phyloP scores from a whole-genome alignment of 2,888 invertebrate species.

The Lepidochitona cinerea region DNA sequence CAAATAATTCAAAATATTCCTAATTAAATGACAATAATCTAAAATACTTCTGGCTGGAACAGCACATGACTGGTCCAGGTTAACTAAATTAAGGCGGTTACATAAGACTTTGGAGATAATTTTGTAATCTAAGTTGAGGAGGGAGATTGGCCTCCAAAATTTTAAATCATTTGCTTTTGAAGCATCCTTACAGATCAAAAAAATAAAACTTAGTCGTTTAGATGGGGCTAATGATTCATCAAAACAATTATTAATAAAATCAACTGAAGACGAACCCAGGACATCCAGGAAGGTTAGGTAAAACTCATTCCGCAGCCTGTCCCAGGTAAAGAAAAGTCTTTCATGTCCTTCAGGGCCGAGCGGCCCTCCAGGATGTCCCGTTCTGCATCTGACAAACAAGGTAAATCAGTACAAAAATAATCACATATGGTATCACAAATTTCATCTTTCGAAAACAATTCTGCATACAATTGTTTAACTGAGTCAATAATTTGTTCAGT shows the following conservation, averaged over 20 bases:
- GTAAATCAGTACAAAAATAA: too few species aligned
- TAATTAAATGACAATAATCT: slow-evolving; percentile 35
- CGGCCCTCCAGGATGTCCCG: too few species aligned
- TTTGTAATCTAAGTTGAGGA: slow-evolving; percentile 39
- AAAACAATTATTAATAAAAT: background rate
- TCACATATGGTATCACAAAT: too few species aligned
- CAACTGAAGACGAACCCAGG: background rate
- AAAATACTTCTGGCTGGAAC: slow-evolving; percentile 35
- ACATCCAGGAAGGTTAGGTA: slow-evolving; percentile 9
- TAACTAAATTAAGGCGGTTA: slow-evolving; percentile 29
- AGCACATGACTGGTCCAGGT: slow-evolving; percentile 37
- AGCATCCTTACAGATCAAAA: slow-evolving; percentile 36
- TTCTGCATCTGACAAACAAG: too few species aligned
- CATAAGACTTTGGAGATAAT: slow-evolving; percentile 36
- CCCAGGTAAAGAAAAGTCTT: slow-evolving; percentile 1
- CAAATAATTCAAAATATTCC: slow-evolving; percentile 35
- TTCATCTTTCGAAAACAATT: too few species aligned
- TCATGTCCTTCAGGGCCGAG: slow-evolving; percentile 8
- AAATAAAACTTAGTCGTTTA: background rate
- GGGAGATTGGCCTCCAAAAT: slow-evolving; percentile 38
- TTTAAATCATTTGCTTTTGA: slow-evolving; percentile 24
- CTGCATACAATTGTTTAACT: too few species aligned
- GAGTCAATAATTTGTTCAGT: too few species aligned
- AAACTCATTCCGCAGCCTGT: slow-evolving; percentile 11
- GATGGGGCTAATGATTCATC: background rate